These are phyloP conservation scores for Andrena camellia DNA, from an alignment of 2,888 invertebrate genomes.

Conservation along the genomic window DNA sequence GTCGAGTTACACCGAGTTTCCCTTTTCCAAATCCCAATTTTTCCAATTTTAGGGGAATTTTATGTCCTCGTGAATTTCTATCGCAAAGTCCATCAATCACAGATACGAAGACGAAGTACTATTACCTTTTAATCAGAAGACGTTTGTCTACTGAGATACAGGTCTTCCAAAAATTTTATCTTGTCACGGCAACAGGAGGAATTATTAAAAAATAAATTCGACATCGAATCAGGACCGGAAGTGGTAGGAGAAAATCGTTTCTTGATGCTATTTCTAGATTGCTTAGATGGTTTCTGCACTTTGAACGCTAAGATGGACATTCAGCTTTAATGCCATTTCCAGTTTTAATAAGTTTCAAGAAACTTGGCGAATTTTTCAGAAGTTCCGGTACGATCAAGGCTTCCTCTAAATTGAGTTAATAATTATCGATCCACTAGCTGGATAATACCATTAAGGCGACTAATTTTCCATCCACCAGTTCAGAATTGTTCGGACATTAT, in stretches of 20 bases:
- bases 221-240: too few relatives aligned
- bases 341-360: not conserved
- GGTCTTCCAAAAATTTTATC: too few relatives aligned
- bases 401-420: not conserved
- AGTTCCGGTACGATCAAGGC: not conserved
- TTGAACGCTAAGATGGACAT: not conserved
- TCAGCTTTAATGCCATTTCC: not conserved
- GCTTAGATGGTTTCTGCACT: not conserved
- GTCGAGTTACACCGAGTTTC: not conserved
- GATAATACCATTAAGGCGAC: constrained; percentile 15
- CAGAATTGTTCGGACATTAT: not conserved
- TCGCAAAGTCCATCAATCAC: too few relatives aligned
- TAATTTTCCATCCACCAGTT: not conserved
- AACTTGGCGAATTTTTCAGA: not conserved
- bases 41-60: too few relatives aligned
- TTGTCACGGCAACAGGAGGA: too few relatives aligned
- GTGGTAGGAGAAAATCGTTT: too few relatives aligned
- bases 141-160: too few relatives aligned
- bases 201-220: too few relatives aligned
- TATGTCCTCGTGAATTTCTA: too few relatives aligned
- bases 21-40: too few relatives aligned
- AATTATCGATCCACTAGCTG: not conserved
- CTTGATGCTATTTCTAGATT: not conserved
- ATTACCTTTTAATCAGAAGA: too few relatives aligned
- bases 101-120: too few relatives aligned